Percentiles rank a stretch among this genome's conserved stretches.
phyloP scores from a whole-genome alignment of 1,140 invertebrate genomes.

The Lethocerus indicus region DNA sequence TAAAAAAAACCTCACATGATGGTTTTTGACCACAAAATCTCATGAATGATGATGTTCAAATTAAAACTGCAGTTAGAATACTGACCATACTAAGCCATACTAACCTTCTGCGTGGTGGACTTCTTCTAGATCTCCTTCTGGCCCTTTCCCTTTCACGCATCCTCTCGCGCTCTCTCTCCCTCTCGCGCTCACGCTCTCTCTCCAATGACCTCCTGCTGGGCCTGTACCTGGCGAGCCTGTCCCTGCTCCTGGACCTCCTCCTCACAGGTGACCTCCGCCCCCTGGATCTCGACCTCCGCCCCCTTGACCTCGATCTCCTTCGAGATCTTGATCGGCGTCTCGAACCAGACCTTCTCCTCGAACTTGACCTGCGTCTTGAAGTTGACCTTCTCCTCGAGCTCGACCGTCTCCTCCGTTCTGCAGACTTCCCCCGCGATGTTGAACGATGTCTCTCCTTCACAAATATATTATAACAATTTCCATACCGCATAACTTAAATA shows the following conservation, averaged over 20 bases:
- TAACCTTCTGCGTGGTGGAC: constrained; percentile 14
- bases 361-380: constrained; percentile 27
- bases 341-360: constrained; percentile 27
- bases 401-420: constrained; percentile 6
- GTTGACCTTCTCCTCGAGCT: constrained; percentile 20
- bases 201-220: constrained; percentile 16
- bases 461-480: background rate
- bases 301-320: constrained; percentile 24
- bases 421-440: constrained; percentile 11
- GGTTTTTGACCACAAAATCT: too few species aligned
- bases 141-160: constrained; percentile 12
- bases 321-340: constrained; percentile 27
- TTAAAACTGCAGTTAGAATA: too few species aligned
- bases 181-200: constrained; percentile 16
- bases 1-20: too few species aligned
- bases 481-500: background rate
- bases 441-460: constrained; percentile 8
- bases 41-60: too few species aligned
- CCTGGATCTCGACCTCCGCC: constrained; percentile 11
- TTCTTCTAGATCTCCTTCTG: constrained; percentile 1
- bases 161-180: constrained; percentile 19
- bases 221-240: constrained; percentile 25
- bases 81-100: background rate
- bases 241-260: constrained; percentile 23
- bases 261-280: constrained; percentile 19